Conservation (phyloP, 2,888 invertebrate genomes). For the Drosophila picticornis region DNA sequence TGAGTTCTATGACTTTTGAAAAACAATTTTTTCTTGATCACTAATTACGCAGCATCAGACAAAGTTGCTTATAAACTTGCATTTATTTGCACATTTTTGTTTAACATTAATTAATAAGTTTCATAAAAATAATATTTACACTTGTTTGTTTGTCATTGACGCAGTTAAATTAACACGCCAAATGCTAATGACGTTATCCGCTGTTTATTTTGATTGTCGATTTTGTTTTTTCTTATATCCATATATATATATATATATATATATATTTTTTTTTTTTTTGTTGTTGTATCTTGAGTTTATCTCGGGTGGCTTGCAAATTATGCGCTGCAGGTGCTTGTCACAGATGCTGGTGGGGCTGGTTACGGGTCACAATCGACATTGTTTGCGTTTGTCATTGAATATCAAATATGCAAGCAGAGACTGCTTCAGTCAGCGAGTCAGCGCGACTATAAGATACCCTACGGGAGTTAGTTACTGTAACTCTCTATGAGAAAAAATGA, state of each 20-base stretch:
- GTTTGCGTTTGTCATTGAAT: constrained; percentile 69
- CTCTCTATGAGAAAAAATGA: neutral
- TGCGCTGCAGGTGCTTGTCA: constrained; percentile 57
- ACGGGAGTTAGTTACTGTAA: neutral
- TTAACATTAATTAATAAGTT: constrained; percentile 48
- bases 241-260: neutral
- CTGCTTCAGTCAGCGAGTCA: neutral
- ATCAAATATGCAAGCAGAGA: constrained; percentile 35
- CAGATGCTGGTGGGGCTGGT: constrained; percentile 5
- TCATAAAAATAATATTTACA: constrained; percentile 33
- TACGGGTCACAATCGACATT: constrained; percentile 46
- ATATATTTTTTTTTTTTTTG: neutral
- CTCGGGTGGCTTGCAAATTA: constrained; percentile 34
- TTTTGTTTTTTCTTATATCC: neutral
- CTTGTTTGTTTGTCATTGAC: constrained; percentile 45
- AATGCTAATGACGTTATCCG: constrained; percentile 54
- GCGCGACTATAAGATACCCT: constrained; percentile 17
- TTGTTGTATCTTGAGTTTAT: constrained; percentile 30
- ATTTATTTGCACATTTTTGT: constrained; percentile 29
- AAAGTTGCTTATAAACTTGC: constrained; percentile 14
- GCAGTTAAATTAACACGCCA: constrained; percentile 45
- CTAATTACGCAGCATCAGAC: constrained; percentile 38
- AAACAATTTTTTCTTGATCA: constrained; percentile 25
- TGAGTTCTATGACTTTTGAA: constrained; percentile 15
- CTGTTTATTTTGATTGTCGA: constrained; percentile 9